Percentiles rank a stretch among this genome's conserved stretches.
These are phyloP conservation scores for Lycaon pictus DNA, from an alignment of 2,113 vertebrate genomes.

Conservation along the genomic window DNA sequence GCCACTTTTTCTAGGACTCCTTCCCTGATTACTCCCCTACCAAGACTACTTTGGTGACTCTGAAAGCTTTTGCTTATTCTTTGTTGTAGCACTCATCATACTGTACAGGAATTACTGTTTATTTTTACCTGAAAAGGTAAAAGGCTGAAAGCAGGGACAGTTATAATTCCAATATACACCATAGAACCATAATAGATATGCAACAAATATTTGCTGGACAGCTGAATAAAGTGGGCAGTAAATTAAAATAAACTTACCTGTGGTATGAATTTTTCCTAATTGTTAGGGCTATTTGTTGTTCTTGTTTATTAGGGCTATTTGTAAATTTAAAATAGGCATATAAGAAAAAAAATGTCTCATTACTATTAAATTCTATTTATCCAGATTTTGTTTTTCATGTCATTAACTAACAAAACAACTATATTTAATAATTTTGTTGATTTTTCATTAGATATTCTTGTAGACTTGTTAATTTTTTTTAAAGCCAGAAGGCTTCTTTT, in stretches of 20 bases:
- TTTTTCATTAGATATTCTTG: slow-evolving; percentile 38
- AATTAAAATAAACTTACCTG: slow-evolving; percentile 8
- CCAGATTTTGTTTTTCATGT: slow-evolving; percentile 31
- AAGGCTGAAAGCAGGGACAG: background rate
- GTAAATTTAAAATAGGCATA: slow-evolving; percentile 21
- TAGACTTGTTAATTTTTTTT: background rate
- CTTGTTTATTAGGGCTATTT: too few species aligned
- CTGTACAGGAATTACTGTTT: background rate
- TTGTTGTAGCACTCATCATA: background rate
- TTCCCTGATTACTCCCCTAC: background rate
- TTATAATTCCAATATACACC: background rate
- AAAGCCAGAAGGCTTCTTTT: slow-evolving; percentile 13
- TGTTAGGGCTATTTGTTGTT: background rate
- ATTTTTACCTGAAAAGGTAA: background rate
- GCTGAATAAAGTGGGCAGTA: slow-evolving; percentile 9
- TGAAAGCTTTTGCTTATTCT: background rate
- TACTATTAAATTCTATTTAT: background rate
- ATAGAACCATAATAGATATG: background rate
- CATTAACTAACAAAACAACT: slow-evolving; percentile 30
- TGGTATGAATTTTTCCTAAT: background rate
- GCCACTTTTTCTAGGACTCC: background rate
- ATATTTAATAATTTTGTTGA: slow-evolving; percentile 11
- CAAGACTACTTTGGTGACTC: background rate
- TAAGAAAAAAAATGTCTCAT: background rate
- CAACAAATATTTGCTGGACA: background rate